A percentile compares a stretch with the other conserved stretches of the same genome.
These are phyloP conservation scores for Danaus melanippus DNA, from an alignment of 1,140 invertebrate species.

Conservation along the genomic window DNA sequence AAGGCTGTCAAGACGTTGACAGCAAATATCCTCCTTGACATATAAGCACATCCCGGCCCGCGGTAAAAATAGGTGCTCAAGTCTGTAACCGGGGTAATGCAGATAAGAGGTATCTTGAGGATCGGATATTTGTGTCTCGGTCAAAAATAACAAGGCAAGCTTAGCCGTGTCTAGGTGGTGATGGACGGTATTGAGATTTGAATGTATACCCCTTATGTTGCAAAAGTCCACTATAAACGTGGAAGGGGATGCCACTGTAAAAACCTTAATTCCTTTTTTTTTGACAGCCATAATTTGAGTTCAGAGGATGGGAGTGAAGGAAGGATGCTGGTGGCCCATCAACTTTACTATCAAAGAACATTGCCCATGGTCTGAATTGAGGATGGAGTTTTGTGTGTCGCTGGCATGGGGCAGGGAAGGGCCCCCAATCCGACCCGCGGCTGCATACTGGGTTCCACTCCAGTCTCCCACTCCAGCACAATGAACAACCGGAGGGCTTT, in stretches of 20 bases:
- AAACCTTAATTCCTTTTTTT: background rate
- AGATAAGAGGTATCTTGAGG: background rate
- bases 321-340: no score
- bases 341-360: no score
- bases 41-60: background rate
- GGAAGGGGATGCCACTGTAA: background rate
- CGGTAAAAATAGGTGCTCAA: background rate
- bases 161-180: slow-evolving; percentile 1
- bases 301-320: no score
- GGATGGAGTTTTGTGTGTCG: no score
- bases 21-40: background rate
- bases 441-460: no score
- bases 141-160: slow-evolving; percentile 4
- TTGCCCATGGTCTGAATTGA: no score
- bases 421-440: no score
- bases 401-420: no score
- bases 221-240: background rate
- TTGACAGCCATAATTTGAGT: no score
- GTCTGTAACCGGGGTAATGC: slow-evolving; percentile 1
- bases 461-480: no score
- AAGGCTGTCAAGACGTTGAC: background rate
- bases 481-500: no score
- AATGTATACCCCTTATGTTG: slow-evolving; percentile 7
- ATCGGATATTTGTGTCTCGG: slow-evolving; percentile 4
- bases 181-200: slow-evolving; percentile 4